These are phyloP conservation scores for Agapostemon virescens DNA, from an alignment of 2,888 invertebrate species.

Conservation along the genomic window DNA sequence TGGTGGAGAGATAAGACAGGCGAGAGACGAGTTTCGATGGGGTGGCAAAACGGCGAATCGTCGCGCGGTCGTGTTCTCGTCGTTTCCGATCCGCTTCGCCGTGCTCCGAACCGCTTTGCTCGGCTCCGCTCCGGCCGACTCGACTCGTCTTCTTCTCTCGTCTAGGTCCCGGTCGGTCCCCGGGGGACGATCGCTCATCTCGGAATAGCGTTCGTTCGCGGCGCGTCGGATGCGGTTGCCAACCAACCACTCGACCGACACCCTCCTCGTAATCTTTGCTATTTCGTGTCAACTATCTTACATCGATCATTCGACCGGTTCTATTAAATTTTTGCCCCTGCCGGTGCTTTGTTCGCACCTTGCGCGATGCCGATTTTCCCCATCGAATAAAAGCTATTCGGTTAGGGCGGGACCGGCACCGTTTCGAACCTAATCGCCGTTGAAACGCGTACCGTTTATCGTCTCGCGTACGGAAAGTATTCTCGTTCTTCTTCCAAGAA, in stretches of 20 bases:
- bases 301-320: conserved; percentile 76
- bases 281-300: conserved; percentile 75
- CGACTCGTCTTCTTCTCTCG: conserved; percentile 30
- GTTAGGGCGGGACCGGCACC: neutral
- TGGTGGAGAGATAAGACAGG: conserved; percentile 69
- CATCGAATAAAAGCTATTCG: neutral
- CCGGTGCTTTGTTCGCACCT: conserved; percentile 15
- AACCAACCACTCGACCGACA: conserved; percentile 38
- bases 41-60: conserved; percentile 68
- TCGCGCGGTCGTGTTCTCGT: conserved; percentile 39
- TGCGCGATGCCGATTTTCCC: neutral
- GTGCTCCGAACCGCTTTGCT: neutral
- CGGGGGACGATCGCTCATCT: conserved; percentile 78
- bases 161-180: conserved; percentile 63
- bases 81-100: neutral
- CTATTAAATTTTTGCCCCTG: conserved; percentile 73
- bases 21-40: conserved; percentile 68
- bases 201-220: conserved; percentile 71
- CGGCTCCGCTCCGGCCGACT: neutral
- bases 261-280: conserved; percentile 75
- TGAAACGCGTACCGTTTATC: neutral
- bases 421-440: neutral
- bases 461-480: no score
- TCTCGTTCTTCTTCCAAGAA: no score
- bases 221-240: conserved; percentile 53